phyloP scores from a whole-genome alignment of 2,797 vertebrate species.

The Falco rusticolus region DNA sequence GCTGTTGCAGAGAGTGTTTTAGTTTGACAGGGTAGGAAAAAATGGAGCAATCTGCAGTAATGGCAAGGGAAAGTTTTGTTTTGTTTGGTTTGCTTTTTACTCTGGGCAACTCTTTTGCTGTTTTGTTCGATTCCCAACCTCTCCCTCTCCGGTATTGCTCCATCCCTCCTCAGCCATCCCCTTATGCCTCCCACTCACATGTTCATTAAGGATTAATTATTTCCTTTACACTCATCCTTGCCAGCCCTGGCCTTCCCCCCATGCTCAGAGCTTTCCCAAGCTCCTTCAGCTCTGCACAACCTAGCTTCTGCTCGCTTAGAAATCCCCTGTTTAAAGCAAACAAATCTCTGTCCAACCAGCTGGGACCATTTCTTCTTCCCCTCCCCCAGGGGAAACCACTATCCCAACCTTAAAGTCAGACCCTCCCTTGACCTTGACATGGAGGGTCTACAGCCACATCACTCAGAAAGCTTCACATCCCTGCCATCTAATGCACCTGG shows the following conservation, averaged over 20 bases:
- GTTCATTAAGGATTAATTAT: conserved; percentile 32
- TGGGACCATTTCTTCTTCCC: not conserved
- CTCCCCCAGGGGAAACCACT: not conserved
- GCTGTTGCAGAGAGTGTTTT: conserved; percentile 17
- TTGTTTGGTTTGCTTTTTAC: not conserved
- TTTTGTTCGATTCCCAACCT: conserved; percentile 37
- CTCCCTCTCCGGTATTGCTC: conserved; percentile 7
- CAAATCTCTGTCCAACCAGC: not conserved
- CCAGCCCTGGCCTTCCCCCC: conserved; percentile 3
- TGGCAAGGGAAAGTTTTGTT: not conserved
- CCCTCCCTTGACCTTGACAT: not conserved
- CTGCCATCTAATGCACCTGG: not conserved
- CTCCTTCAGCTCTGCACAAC: not conserved
- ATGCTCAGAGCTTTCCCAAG: not conserved
- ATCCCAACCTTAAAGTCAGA: not conserved
- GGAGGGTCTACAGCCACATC: fast-evolving
- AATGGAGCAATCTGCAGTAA: conserved; percentile 37
- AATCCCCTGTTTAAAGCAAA: not conserved
- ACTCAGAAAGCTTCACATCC: not conserved
- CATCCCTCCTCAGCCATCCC: conserved; percentile 9
- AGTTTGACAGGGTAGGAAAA: not conserved
- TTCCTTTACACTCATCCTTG: conserved; percentile 40
- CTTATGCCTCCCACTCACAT: conserved; percentile 38
- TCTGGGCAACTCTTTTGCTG: not conserved
- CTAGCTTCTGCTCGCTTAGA: not conserved